Evolutionary conservation across 2,113 vertebrate species (phyloP).

Genomic region (Onychorhynchus coronatus): DNA sequence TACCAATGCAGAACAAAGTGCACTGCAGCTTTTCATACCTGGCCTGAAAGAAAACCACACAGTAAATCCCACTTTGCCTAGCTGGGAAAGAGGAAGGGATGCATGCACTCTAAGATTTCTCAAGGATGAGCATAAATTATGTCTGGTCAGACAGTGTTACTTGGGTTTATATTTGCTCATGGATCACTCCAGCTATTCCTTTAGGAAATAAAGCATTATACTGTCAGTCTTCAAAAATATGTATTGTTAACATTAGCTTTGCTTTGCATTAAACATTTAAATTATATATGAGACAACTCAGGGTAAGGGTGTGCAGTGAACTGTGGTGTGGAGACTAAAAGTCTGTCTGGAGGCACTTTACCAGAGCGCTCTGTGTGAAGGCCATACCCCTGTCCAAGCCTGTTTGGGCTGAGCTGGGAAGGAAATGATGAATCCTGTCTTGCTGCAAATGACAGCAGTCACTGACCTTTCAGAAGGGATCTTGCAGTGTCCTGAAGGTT

Average conservation of each 20-base stretch:
- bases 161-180: constrained; percentile 29
- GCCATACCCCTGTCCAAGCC: neutral
- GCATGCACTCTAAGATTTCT: neutral
- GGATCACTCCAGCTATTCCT: constrained; percentile 40
- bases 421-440: neutral
- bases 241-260: constrained; percentile 43
- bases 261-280: constrained; percentile 42
- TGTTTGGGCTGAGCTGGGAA: neutral
- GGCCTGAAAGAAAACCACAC: constrained; percentile 12
- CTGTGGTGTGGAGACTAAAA: neutral
- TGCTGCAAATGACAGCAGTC: neutral
- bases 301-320: neutral
- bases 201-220: constrained; percentile 38
- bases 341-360: neutral
- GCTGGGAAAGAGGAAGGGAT: neutral
- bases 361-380: neutral
- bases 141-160: neutral
- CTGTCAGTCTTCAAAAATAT: constrained; percentile 9
- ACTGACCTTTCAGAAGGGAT: neutral
- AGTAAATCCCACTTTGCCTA: neutral
- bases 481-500: neutral
- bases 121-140: neutral
- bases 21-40: constrained; percentile 32
- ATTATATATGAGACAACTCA: constrained; percentile 38
- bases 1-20: neutral